Base-by-base conservation (phyloP, 1,140 invertebrate species). In the Brachionus angularis region DNA sequence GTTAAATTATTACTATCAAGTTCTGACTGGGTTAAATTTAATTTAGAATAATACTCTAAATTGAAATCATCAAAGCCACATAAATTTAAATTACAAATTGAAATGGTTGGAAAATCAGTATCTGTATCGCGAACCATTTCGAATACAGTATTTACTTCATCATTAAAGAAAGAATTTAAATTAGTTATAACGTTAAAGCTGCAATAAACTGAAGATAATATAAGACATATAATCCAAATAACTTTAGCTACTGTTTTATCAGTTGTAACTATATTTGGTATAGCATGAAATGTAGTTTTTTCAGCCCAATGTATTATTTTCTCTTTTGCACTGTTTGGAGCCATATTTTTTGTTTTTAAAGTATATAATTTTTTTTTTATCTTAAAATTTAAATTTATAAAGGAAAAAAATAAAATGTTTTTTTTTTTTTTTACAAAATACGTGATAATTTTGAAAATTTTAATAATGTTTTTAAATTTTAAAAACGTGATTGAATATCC, bases 201-300 rank as follows among this genome's bases (percentile, higher is more conserved):
- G 18, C 61, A 36, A 47, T 25, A 42, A 18, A n/a, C 10, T n/a
- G 61, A 44, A 5, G 34, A 44, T 31, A 25, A 14, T 14, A 64
- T 8, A 18, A 64, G 36, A 23, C 61, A 64, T 7, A 42, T 12
- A n/a, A 31, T 64, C 39, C 44, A 64, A 2, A 64, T 10, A 1
- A 64, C 5, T 44, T 64, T 25, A n/a, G 25, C 33, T 33, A 36
- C 2, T 7, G n/a, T 3, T 14, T 47, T 27, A 25, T 64, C n/a
- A 25, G 61, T 29, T 0, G 34, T 21, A 18, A 47, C 27, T 46
- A 64, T 64, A 12, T 64, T 36, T 31, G 61, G 61, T 46, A 64
- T 7, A 0, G 34, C 61, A 33, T 64, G 61, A 27, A 64, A 64
- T 31, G 61, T 64, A 3, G 61, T 42, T 2, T 64, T 64, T 18